Evolutionary conservation across 2,888 invertebrate genomes (phyloP), one percentile per base, ranked within the genome.

Genomic region (Spilosoma lubricipeda): DNA sequence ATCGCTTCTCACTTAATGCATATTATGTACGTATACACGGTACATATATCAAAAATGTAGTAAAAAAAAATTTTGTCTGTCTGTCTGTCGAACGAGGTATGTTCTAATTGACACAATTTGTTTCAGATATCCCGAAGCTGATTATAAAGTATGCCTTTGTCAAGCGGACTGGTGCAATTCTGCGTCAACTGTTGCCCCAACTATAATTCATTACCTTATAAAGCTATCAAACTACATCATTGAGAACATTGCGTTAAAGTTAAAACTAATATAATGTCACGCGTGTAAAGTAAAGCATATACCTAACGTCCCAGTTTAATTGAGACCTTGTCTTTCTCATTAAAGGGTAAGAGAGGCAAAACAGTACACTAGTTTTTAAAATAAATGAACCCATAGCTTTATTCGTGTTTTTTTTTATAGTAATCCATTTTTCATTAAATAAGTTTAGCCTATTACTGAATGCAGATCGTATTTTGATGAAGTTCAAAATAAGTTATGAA

Each of bases 81-180:
- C n/a, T n/a, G n/a, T n/a, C n/a, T n/a, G n/a, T n/a, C n/a, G n/a
- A n/a, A n/a, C n/a, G n/a, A n/a, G n/a, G n/a, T n/a, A n/a, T n/a
- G 45, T 45, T 15, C 15, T 15, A 48, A 48, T 5, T 66, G 15
- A 39, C 20, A 36, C 39, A 36, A 66, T 63, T 68, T 73, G 73
- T 93, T 91, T 79, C 91, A 95, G 95, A 80, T 87, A 89, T 68
- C 76, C 89, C 23, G 92, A 92, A 52, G 95, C 93, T 3, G 94
- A 94, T 74, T 94, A 94, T 84, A 93, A 88, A 73, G 90, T 94
- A 30, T 95, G 94, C 77, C 87, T 95, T 33, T 95, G 95, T 81
- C 90, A 91, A 87, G 91, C 93, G 48, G 92, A 95, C 82, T 94
- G 94, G 93, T 95, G 95, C 80, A 95, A 95, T 79, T 77, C 85